Conservation (phyloP, 2,797 vertebrate genomes). For the Lutjanus argentimaculatus region DNA sequence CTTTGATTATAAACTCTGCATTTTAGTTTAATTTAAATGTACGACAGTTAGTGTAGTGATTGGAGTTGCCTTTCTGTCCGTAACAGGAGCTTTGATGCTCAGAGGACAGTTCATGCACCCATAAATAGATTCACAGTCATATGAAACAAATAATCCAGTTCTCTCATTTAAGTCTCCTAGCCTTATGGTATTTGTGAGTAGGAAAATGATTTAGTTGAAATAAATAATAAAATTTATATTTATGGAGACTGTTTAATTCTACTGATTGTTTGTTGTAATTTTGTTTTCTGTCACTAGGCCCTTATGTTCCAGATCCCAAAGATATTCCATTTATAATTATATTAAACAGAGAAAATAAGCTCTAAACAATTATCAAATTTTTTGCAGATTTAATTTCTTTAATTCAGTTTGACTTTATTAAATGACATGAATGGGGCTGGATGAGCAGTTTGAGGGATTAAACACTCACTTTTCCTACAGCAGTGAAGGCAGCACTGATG, state of each 20-base stretch:
- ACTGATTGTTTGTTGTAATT: neutral
- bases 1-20: neutral
- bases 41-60: neutral
- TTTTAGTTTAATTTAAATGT: neutral
- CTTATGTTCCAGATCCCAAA: neutral
- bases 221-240: neutral
- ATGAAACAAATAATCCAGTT: neutral
- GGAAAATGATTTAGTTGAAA: neutral
- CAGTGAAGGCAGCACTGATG: neutral
- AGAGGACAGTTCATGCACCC: neutral
- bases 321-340: neutral
- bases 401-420: neutral
- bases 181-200: neutral
- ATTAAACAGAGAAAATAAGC: too few relatives aligned
- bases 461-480: neutral
- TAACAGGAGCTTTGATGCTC: neutral
- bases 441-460: neutral
- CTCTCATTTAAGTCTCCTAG: neutral
- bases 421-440: neutral
- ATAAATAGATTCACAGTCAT: neutral
- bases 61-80: neutral
- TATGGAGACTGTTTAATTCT: neutral
- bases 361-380: too few relatives aligned
- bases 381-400: neutral
- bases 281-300: too few relatives aligned